phyloP scores from a whole-genome alignment of 2,888 invertebrate genomes.

The Cistogaster globosa region DNA sequence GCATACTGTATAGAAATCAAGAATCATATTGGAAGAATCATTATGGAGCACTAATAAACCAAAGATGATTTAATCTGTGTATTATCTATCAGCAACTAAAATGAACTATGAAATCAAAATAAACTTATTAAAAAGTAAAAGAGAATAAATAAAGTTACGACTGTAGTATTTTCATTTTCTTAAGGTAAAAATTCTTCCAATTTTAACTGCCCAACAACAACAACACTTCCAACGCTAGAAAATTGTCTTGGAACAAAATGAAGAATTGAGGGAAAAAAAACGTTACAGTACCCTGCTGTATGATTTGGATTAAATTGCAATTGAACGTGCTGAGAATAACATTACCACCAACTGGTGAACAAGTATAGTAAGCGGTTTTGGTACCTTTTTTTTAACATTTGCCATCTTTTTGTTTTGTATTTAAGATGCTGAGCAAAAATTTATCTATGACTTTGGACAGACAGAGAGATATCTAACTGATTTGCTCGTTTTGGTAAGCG shows the following conservation, averaged over 20 bases:
- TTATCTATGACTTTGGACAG: constrained; percentile 35
- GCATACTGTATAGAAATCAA: constrained; percentile 26
- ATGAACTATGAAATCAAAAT: constrained; percentile 62
- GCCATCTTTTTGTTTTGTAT: constrained; percentile 16
- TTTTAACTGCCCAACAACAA: constrained; percentile 14
- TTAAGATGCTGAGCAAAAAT: constrained; percentile 53
- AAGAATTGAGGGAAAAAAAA: constrained; percentile 37
- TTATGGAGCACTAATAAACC: constrained; percentile 38
- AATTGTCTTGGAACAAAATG: constrained; percentile 25
- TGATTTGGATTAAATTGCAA: constrained; percentile 71
- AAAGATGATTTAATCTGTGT: constrained; percentile 38
- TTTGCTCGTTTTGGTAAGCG: constrained; percentile 22
- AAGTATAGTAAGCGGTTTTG: constrained; percentile 32
- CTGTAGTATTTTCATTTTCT: background rate
- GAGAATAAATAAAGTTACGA: constrained; percentile 45
- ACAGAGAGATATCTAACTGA: constrained; percentile 41
- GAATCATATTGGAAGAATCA: constrained; percentile 27
- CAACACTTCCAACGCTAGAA: constrained; percentile 13
- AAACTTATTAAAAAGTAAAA: constrained; percentile 39
- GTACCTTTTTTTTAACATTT: constrained; percentile 3
- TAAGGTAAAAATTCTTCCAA: constrained; percentile 7
- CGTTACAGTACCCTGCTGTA: constrained; percentile 65
- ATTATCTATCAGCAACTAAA: constrained; percentile 31
- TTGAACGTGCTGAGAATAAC: constrained; percentile 71
- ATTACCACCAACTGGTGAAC: constrained; percentile 67